Base-by-base conservation (phyloP, 2,797 vertebrate species). In the Chrosomus eos region DNA sequence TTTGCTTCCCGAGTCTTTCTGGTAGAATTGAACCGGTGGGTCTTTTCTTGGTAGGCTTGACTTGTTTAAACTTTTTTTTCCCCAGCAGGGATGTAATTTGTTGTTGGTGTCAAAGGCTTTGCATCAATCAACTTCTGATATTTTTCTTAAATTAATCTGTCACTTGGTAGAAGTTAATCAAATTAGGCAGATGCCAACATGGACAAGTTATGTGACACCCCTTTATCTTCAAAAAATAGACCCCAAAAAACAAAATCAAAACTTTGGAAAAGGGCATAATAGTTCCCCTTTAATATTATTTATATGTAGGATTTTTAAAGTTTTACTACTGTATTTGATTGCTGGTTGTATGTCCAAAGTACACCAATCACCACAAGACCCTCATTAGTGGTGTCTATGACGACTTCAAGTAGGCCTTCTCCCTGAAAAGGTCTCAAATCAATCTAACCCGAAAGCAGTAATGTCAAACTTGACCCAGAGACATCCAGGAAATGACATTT, bases 401-500 rank as follows among this genome's bases (percentile, higher is more conserved):
- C 0, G 4, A 72, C 33, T 53, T 67, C 43, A 75, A 51, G 9
- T 16, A 14, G 43, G n/a, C 33, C 48, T 55, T 77, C 45, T 68
- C 13, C 26, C 13, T 83, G 62, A 68, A 83, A 83, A 83, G 73
- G n/a, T 83, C 78, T 83, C 48, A 58, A 68, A 68, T 83, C 73
- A 77, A 83, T 83, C 73, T 68, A 26, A 60, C 19, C 64, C 82
- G 71, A 78, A 60, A 78, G 8, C 51, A 60, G 33, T n/a, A 60
- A 60, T 60, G 74, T 71, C 66, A 79, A 79, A 71, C 67, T 55
- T 84, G 66, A 84, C 66, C 66, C 66, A 33, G 14, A 45, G 48
- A 79, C 38, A 48, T 84, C 38, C 33, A 70, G 48, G 33, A 62
- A 62, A 79, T 79, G 75, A 71, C 75, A 84, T 84, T 84, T 71